phyloP scores from a whole-genome alignment of 2,797 vertebrate species.

The Molossus molossus region DNA sequence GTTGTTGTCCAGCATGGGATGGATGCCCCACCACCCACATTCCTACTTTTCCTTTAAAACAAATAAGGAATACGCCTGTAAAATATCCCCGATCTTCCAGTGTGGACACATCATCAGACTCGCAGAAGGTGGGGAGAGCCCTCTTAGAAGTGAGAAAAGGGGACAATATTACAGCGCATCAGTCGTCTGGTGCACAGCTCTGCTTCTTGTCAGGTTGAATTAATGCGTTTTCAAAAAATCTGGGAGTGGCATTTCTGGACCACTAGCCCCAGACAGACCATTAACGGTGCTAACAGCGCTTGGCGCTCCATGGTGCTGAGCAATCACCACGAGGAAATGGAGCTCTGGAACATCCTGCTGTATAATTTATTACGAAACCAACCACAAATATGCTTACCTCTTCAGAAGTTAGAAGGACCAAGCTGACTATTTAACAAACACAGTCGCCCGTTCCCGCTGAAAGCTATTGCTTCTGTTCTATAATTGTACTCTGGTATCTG shows the following conservation, averaged over 20 bases:
- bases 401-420: conserved; percentile 6
- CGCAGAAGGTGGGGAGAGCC: background rate
- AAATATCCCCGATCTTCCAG: background rate
- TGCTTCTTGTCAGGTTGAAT: background rate
- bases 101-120: background rate
- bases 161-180: background rate
- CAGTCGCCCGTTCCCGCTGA: background rate
- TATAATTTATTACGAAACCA: conserved; percentile 68
- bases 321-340: conserved; percentile 32
- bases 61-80: background rate
- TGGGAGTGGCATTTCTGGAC: conserved; percentile 21
- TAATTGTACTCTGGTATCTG: background rate
- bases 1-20: background rate
- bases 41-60: background rate
- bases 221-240: background rate
- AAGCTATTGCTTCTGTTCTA: background rate
- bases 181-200: background rate
- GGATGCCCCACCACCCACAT: background rate
- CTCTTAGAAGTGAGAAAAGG: background rate
- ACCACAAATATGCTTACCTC: conserved; percentile 7
- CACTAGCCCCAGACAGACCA: background rate
- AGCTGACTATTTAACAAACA: background rate
- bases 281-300: conserved; percentile 8
- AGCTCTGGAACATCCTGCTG: background rate
- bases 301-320: background rate